Percentiles rank a stretch among this genome's conserved stretches.
These are phyloP conservation scores for Brienomyrus longianalis DNA, from an alignment of 2,113 vertebrate species.

Conservation along the genomic window DNA sequence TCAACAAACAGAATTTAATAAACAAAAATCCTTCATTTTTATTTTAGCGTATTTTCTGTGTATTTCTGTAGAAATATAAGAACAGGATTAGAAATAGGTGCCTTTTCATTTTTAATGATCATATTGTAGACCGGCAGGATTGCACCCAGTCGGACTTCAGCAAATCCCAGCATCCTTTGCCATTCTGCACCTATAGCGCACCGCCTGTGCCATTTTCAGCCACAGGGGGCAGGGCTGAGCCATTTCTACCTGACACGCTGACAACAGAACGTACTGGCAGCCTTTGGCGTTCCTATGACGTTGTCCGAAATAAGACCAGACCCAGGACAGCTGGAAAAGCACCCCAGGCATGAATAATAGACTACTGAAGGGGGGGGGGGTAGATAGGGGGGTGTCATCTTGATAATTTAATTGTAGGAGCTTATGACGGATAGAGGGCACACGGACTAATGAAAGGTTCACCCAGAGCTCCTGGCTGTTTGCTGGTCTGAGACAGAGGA, in stretches of 20 bases:
- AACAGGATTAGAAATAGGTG: neutral
- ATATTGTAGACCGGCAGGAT: neutral
- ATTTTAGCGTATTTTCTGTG: neutral
- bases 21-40: neutral
- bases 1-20: no score
- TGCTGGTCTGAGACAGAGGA: neutral
- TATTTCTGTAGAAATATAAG: neutral
- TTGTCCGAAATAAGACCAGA: neutral
- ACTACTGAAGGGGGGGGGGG: neutral
- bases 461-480: neutral
- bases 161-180: neutral
- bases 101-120: neutral
- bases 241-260: neutral
- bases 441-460: neutral
- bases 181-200: neutral
- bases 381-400: neutral
- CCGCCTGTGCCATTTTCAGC: neutral
- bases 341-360: constrained; percentile 2
- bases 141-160: neutral
- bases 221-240: neutral
- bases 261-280: neutral
- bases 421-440: neutral
- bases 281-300: neutral
- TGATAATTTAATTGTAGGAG: constrained; percentile 6
- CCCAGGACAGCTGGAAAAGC: neutral